Evolutionary conservation across 2,888 invertebrate species (phyloP).

Genomic region (Lasioglossum villosulum): DNA sequence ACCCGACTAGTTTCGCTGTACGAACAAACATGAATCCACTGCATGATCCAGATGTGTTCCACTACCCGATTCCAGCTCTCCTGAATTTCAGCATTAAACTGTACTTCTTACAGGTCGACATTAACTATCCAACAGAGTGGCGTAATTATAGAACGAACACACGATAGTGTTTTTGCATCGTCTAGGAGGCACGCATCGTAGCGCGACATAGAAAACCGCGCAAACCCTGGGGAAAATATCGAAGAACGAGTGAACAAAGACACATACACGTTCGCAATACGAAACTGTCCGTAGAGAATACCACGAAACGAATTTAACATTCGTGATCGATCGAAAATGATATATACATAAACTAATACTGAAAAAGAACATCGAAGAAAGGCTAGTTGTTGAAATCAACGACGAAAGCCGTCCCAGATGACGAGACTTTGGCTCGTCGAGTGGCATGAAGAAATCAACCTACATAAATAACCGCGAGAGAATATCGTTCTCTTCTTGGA

Average conservation of each 20-base stretch:
- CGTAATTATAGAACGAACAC: conserved; percentile 59
- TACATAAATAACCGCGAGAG: conserved; percentile 20
- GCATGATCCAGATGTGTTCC: conserved; percentile 45
- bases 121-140: conserved; percentile 69
- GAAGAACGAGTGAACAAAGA: conserved; percentile 45
- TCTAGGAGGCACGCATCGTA: conserved; percentile 56
- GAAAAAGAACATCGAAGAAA: conserved; percentile 21
- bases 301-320: conserved; percentile 47
- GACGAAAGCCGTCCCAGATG: conserved; percentile 16
- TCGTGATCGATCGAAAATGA: conserved; percentile 42
- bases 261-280: conserved; percentile 17
- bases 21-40: conserved; percentile 29
- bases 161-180: conserved; percentile 58
- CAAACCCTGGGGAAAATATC: conserved; percentile 58
- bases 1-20: conserved; percentile 14
- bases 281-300: conserved; percentile 36
- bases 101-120: conserved; percentile 83
- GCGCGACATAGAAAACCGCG: conserved; percentile 51
- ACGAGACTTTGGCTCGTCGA: conserved; percentile 37
- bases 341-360: conserved; percentile 8
- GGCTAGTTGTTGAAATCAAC: conserved; percentile 14
- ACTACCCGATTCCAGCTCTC: conserved; percentile 18
- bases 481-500: conserved; percentile 22
- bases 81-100: conserved; percentile 74
- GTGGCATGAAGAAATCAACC: conserved; percentile 32